A percentile compares a stretch with the other conserved stretches of the same genome.
Evolutionary conservation across 2,888 invertebrate genomes (phyloP).

Genomic region (Augiades crinisus): DNA sequence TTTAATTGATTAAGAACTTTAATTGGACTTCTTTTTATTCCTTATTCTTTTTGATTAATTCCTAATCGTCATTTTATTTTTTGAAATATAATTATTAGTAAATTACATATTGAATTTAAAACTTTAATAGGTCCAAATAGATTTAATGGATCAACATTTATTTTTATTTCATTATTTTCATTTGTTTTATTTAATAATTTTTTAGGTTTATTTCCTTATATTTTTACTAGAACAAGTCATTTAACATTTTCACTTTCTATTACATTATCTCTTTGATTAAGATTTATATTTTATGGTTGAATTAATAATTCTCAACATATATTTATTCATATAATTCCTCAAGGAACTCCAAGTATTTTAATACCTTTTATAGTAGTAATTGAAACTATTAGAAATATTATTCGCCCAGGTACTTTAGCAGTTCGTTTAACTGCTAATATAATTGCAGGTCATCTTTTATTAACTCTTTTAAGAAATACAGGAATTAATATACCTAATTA

Average conservation of each 20-base stretch:
- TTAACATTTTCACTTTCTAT: conserved; percentile 80
- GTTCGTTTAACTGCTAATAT: conserved; percentile 89
- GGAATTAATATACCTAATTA: conserved; percentile 45
- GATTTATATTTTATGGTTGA: conserved; percentile 85
- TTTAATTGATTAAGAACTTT: conserved; percentile 83
- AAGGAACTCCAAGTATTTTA: conserved; percentile 83
- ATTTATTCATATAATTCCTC: conserved; percentile 85
- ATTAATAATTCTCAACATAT: conserved; percentile 82
- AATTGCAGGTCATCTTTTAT: conserved; percentile 86
- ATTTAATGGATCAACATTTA: conserved; percentile 73
- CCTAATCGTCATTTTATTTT: conserved; percentile 74
- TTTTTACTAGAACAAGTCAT: conserved; percentile 86
- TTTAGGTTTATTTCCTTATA: conserved; percentile 85
- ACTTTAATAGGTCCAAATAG: conserved; percentile 68
- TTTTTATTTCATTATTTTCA: conserved; percentile 81
- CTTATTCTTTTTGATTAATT: conserved; percentile 76
- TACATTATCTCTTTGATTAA: conserved; percentile 83
- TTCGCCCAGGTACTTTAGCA: conserved; percentile 85
- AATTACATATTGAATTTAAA: conserved; percentile 81
- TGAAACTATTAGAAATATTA: conserved; percentile 88
- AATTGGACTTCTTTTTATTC: conserved; percentile 74
- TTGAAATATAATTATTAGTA: conserved; percentile 70
- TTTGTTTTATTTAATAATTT: conserved; percentile 86
- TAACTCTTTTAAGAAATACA: conserved; percentile 80
- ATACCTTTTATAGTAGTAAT: conserved; percentile 88